Evolutionary conservation across 2,113 vertebrate genomes (phyloP).

Genomic region (Tricholaema leucomelas): DNA sequence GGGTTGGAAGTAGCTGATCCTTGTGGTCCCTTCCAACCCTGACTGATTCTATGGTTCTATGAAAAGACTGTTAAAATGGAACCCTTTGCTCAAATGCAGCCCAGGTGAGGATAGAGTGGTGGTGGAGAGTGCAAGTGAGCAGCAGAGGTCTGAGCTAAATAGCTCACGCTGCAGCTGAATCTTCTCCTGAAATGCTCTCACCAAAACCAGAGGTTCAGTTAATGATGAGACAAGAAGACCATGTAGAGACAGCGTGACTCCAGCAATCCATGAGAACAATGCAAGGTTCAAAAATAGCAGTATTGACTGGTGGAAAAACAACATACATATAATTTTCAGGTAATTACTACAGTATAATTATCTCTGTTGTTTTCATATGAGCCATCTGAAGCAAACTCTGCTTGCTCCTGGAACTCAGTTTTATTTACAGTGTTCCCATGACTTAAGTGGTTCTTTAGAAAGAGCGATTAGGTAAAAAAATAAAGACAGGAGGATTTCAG

Average conservation of each 20-base stretch:
- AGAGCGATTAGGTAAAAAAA: background rate
- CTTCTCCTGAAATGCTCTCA: background rate
- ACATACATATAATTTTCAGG: conserved; percentile 78
- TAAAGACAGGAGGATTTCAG: background rate
- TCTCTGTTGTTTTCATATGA: conserved; percentile 57
- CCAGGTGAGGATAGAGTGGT: background rate
- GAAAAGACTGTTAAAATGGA: background rate
- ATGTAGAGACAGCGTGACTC: conserved; percentile 46
- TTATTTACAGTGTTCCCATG: background rate
- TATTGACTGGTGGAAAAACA: conserved; percentile 68
- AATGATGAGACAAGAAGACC: background rate
- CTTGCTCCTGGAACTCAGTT: background rate
- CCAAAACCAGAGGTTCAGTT: background rate
- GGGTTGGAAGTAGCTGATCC: too few species aligned
- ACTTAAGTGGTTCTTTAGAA: background rate
- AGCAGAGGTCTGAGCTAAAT: background rate
- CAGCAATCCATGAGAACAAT: conserved; percentile 55
- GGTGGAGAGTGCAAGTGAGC: background rate
- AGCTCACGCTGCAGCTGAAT: background rate
- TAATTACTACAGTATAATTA: conserved; percentile 74
- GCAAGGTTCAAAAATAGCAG: conserved; percentile 70
- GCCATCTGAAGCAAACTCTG: conserved; percentile 18
- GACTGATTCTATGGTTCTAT: too few species aligned
- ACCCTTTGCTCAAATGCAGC: background rate
- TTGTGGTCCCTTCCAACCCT: too few species aligned